These are phyloP conservation scores for Grapholita molesta DNA, from an alignment of 1,140 invertebrate genomes.

Conservation along the genomic window DNA sequence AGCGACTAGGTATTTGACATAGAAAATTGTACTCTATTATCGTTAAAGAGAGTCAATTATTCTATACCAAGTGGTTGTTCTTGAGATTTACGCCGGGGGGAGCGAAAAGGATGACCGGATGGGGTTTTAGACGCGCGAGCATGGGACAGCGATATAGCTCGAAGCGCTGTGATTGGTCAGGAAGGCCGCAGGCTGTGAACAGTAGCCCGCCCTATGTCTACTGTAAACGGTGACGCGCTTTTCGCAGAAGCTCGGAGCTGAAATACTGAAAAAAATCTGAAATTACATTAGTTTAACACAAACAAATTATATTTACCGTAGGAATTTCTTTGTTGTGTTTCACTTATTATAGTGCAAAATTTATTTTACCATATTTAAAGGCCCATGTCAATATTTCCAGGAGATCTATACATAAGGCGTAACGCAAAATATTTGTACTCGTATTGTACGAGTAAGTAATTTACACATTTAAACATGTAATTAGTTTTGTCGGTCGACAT, in stretches of 20 bases:
- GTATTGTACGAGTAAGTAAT: too few species aligned
- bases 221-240: slow-evolving; percentile 65
- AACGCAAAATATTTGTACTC: too few species aligned
- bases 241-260: slow-evolving; percentile 49
- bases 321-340: too few species aligned
- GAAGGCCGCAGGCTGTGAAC: slow-evolving; percentile 77
- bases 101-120: slow-evolving; percentile 53
- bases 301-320: too few species aligned
- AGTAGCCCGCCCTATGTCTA: slow-evolving; percentile 77
- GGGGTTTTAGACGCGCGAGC: slow-evolving; percentile 35
- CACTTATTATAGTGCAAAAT: too few species aligned
- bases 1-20: slow-evolving; percentile 35
- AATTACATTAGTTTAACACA: too few species aligned
- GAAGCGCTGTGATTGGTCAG: slow-evolving; percentile 77
- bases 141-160: slow-evolving; percentile 65
- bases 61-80: slow-evolving; percentile 40
- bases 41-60: slow-evolving; percentile 33
- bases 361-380: too few species aligned
- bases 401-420: too few species aligned
- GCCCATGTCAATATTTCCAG: too few species aligned
- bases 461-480: too few species aligned
- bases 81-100: slow-evolving; percentile 75
- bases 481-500: too few species aligned
- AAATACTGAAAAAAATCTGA: slow-evolving; percentile 22
- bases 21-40: slow-evolving; percentile 40